Evolutionary conservation across 1,140 invertebrate species (phyloP), one percentile per base, ranked within the genome.

Genomic region (Microplitis mediator): DNA sequence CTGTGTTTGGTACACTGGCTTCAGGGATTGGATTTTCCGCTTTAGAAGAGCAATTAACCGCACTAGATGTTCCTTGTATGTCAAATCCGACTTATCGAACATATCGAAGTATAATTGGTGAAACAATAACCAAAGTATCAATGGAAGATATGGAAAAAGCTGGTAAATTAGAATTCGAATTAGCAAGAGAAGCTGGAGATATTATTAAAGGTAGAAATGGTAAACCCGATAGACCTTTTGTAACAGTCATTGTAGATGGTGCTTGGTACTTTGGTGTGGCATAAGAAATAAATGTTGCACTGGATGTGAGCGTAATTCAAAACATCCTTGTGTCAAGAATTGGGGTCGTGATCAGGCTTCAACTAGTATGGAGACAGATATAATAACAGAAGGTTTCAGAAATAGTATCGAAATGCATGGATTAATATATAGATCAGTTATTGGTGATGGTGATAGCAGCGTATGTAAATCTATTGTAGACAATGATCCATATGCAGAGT

Each of bases 361-460:
- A 4, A 81, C 79, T 2, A 75, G 74, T 6, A 88, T 88, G 86
- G 86, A 89, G 72, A 32, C 79, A 11, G 77, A 80, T 63, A 82
- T 84, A 9, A 80, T 88, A 34, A 64, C 82, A 71, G 74, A 84
- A 79, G 77, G 86, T 51, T 83, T 84, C 75, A 36, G 76, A 74
- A 4, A 63, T 64, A 81, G 82, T 16, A 50, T 78, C 71, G 64
- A 77, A 39, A 76, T 74, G 69, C 73, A 84, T 69, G 78, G 76
- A 9, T n/a, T 83, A 0, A 79, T 80, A 34, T 84, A 84, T 64
- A 72, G 70, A 9, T 72, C 68, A 32, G 13, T 85, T 2, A 79
- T 85, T 50, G 76, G 76, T 9, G 84, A 85, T 74, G 82, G 81
- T 4, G 83, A 84, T 60, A 79, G 80, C 36, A 81, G 74, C 60